Evolutionary conservation across 2,113 vertebrate species (phyloP), one percentile per base, ranked within the genome.

Genomic region (Echinops telfairi): DNA sequence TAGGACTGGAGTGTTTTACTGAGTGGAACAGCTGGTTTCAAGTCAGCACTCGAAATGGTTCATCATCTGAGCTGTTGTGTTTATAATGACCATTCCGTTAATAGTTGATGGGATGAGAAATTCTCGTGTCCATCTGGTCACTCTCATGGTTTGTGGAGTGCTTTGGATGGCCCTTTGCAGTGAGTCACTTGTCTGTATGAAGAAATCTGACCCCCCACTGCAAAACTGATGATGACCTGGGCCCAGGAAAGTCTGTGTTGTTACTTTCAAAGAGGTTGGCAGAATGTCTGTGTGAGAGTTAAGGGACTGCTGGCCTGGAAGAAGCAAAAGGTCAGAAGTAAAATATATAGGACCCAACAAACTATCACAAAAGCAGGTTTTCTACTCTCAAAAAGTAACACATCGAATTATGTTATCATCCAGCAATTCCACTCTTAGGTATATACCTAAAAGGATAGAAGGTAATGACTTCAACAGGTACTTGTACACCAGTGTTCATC

Each of bases 21-120:
- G 82, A 80, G 58, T 83, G 2, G 66, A 81, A 31, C 38, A 92
- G n/a, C 66, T 89, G 68, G 68, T 94, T 95, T 95, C 58, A 96
- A 88, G 70, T 91, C 89, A 96, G 73, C 57, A 83, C 38, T 91
- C 93, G 36, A 95, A 87, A 66, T 71, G 75, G 71, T 43, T 84
- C 80, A 90, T 91, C 88, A 78, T 88, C 62, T 95, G 95, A 92
- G 57, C 73, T 90, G 20, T 64, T 92, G n/a, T 95, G 83, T 83
- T 96, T 95, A 78, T 88, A 90, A 73, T 92, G 83, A 58, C 75
- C 40, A 73, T 82, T 20, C 84, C 77, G 68, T 77, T 71, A n/a
- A 53, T 14, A 89, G 80, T 93, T 22, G 77, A 0, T 25, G 38
- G 31, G 40, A 11, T 90, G 43, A 47, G 38, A 66, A 80, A 31